phyloP scores from a whole-genome alignment of 1,140 invertebrate species.

The Polypedilum pembai region DNA sequence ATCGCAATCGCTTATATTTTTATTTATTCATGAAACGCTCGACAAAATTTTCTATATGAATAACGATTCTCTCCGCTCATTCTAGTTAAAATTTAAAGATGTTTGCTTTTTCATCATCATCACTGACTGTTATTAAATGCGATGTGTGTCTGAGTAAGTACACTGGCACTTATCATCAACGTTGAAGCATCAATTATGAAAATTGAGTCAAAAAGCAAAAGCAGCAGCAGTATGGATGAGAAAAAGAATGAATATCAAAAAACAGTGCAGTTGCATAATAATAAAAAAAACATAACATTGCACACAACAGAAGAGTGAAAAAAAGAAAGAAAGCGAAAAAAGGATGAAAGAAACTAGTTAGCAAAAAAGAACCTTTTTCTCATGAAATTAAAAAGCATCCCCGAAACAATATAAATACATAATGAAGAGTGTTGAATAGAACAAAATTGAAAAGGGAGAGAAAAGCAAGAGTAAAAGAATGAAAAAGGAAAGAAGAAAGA shows the following conservation, averaged over 20 bases:
- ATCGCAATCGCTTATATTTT: too few species aligned
- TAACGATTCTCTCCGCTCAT: too few species aligned
- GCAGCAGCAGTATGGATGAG: not conserved
- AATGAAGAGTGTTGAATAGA: conserved; percentile 12
- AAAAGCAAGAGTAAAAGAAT: not conserved
- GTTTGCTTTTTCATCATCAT: too few species aligned
- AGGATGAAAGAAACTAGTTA: not conserved
- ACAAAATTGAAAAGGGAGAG: too few species aligned
- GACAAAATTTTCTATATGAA: too few species aligned
- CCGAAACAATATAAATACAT: conserved; percentile 16
- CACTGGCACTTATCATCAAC: not conserved
- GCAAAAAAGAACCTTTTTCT: not conserved
- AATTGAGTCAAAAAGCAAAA: conserved; percentile 4
- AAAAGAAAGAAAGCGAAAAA: not conserved
- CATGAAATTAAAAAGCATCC: conserved; percentile 13
- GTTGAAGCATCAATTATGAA: conserved; percentile 5
- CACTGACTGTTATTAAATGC: too few species aligned
- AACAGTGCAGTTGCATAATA: not conserved
- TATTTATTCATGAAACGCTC: too few species aligned
- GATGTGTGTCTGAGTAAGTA: too few species aligned
- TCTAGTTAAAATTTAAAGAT: too few species aligned
- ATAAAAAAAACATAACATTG: too few species aligned
- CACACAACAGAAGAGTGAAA: not conserved
- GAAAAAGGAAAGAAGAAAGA: not conserved
- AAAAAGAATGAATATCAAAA: not conserved